phyloP scores from a whole-genome alignment of 2,797 vertebrate species.

The Poecilia picta region DNA sequence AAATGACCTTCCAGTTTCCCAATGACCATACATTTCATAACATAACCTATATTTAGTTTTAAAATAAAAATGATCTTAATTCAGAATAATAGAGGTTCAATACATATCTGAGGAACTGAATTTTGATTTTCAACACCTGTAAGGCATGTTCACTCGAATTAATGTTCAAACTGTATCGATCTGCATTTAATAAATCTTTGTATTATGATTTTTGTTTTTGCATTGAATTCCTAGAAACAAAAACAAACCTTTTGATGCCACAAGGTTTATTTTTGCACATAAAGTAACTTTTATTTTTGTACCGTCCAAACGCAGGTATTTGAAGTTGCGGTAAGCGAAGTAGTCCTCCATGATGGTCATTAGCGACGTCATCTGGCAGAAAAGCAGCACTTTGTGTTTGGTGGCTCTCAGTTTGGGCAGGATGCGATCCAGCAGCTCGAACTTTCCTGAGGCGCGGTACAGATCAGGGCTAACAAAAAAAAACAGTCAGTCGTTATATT shows the following conservation, averaged over 20 bases:
- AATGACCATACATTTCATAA: neutral
- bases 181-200: neutral
- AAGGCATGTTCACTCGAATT: neutral
- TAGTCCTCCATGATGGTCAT: conserved; percentile 99
- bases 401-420: conserved; percentile 94
- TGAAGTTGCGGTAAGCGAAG: conserved; percentile 94
- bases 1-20: neutral
- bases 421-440: conserved; percentile 96
- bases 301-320: conserved; percentile 97
- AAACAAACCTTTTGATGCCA: neutral
- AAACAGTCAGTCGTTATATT: neutral
- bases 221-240: neutral
- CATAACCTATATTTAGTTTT: neutral
- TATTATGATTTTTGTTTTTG: neutral
- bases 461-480: conserved; percentile 84
- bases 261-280: neutral
- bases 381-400: conserved; percentile 96
- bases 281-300: conserved; percentile 45
- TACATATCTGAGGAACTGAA: neutral
- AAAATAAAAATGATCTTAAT: neutral
- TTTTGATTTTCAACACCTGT: neutral
- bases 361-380: conserved; percentile 98
- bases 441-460: conserved; percentile 95
- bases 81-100: neutral
- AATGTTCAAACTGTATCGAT: neutral